Base-by-base conservation (phyloP, 1,140 invertebrate genomes). In the Leptonema lineaticorne region DNA sequence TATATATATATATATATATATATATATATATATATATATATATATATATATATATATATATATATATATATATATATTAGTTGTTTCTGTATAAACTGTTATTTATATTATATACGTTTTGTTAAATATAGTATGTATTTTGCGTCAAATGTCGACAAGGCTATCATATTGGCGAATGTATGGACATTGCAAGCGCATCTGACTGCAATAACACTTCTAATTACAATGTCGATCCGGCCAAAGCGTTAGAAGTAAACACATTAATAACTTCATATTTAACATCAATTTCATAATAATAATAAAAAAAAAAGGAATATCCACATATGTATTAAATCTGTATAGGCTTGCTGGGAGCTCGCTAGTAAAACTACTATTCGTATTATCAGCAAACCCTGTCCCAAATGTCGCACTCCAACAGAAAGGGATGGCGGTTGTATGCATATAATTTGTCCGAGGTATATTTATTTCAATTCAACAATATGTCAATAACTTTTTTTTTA, bases 351-450 rank as follows among this genome's bases (percentile, higher is more conserved):
- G 90, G 91, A 93, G 62, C 87, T 88, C 75, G 88, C 88, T 27
- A 91, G 85, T 65, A 87, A 86, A 74, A 85, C 88, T 50, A 87
- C 88, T 0, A 94, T 95, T 69, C 87, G 88, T 80, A 87, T 90
- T 64, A 89, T 86, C 5, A 93, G 91, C 9, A 96, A 95, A 80
- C 92, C 92, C 1, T 96, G 94, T 79, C 93, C 93, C 1, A 89
- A 91, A 74, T 96, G 93, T 79, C 83, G 91, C 73, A 92, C 91
- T 9, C 90, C 92, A 33, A 95, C 92, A 1, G 93, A 96, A 82
- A 81, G 91, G 76, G 90, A 90, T 79, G 92, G 92, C 74, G 93
- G 93, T 14, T 95, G 93, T 78, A 94, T 94, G 92, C 92, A 95
- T 76, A 94, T 95, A 89, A 83, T 91, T 9, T 92, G 91, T 73